Evolutionary conservation across 2,113 vertebrate genomes (phyloP).

Genomic region (Pelodiscus sinensis): DNA sequence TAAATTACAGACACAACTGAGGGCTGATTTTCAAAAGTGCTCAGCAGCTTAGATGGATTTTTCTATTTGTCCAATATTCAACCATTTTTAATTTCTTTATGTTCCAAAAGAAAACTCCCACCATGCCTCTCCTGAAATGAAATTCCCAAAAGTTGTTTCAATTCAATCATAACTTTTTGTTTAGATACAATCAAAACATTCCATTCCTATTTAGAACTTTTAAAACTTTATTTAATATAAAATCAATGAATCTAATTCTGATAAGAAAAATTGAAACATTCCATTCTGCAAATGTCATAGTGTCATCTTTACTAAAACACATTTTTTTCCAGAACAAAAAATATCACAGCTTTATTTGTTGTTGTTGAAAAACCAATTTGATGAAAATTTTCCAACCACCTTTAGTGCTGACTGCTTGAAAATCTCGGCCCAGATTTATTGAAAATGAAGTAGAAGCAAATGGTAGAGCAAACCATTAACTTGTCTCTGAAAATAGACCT

Average conservation of each 20-base stretch:
- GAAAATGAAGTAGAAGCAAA: neutral
- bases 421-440: neutral
- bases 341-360: neutral
- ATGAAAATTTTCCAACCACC: neutral
- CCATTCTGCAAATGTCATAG: neutral
- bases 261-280: neutral
- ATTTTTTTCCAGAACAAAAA: neutral
- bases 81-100: too few species aligned
- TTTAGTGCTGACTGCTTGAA: neutral
- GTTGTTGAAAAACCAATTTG: neutral
- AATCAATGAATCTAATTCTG: too few species aligned
- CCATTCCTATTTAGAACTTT: too few species aligned
- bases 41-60: neutral
- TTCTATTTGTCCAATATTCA: too few species aligned
- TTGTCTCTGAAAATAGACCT: neutral
- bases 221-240: too few species aligned
- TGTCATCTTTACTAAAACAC: neutral
- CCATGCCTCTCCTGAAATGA: too few species aligned
- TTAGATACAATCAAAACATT: too few species aligned
- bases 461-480: neutral
- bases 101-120: too few species aligned
- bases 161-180: too few species aligned
- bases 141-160: too few species aligned
- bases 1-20: neutral
- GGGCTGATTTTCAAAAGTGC: slow-evolving; percentile 48